Percentiles rank a stretch among this genome's conserved stretches.
Evolutionary conservation across 2,797 vertebrate genomes (phyloP).

Genomic region (Chelon labrosus): DNA sequence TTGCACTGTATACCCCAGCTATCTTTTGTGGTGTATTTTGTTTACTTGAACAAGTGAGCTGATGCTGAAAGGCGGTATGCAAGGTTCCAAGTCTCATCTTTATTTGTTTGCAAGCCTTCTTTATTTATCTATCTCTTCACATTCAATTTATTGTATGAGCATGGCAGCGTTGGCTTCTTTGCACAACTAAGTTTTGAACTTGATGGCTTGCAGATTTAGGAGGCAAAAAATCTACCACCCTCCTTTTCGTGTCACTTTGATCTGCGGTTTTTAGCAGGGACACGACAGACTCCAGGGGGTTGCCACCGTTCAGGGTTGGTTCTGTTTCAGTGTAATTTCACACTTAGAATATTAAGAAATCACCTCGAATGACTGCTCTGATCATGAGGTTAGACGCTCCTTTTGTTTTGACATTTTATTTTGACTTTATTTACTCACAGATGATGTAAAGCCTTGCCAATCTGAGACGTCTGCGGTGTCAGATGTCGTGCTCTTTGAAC

Average conservation of each 20-base stretch:
- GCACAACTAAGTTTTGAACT: conserved; percentile 46
- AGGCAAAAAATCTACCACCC: conserved; percentile 4
- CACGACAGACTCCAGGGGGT: conserved; percentile 5
- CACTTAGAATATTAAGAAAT: neutral
- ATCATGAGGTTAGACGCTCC: neutral
- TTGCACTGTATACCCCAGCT: conserved; percentile 53
- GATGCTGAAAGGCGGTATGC: conserved; percentile 48
- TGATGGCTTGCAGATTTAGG: conserved; percentile 28
- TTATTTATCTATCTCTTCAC: conserved; percentile 35
- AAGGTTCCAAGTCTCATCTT: conserved; percentile 46
- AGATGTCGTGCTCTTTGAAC: conserved; percentile 35
- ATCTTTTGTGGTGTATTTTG: conserved; percentile 63
- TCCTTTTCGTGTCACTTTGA: conserved; percentile 21
- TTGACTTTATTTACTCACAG: conserved; percentile 14
- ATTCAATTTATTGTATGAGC: conserved; percentile 41
- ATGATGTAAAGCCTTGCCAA: conserved; percentile 13
- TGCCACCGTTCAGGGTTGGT: neutral
- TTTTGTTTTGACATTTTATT: neutral
- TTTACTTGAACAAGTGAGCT: conserved; percentile 62
- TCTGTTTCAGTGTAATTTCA: conserved; percentile 15
- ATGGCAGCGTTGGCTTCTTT: conserved; percentile 37
- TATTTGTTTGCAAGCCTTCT: conserved; percentile 44
- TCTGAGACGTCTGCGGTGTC: conserved; percentile 23
- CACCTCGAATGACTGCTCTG: neutral
- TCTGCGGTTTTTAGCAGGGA: conserved; percentile 12